Conservation (phyloP, 1,140 invertebrate species). For the Ditylenchus dipsaci region DNA sequence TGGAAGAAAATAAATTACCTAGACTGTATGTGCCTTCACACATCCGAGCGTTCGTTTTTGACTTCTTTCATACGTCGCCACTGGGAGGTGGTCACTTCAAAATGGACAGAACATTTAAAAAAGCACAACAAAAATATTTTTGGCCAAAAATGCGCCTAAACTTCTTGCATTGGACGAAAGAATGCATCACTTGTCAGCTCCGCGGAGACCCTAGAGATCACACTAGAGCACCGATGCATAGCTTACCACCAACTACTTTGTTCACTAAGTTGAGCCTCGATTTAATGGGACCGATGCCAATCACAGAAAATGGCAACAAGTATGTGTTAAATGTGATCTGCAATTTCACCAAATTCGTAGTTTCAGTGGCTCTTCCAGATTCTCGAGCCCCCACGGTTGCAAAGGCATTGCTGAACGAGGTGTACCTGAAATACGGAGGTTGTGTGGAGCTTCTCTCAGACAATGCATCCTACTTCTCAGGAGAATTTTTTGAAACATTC, state of each 20-base stretch:
- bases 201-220: conserved; percentile 3
- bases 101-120: conserved; percentile 12
- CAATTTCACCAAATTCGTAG: conserved; percentile 22
- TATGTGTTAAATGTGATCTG: conserved; percentile 23
- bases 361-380: conserved; percentile 19
- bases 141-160: conserved; percentile 22
- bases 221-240: conserved; percentile 2
- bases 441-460: conserved; percentile 13
- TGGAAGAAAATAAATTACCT: no score
- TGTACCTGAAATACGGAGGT: conserved; percentile 16
- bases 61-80: conserved; percentile 15
- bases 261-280: conserved; percentile 18
- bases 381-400: conserved; percentile 11
- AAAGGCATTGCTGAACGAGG: conserved; percentile 15
- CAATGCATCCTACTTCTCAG: conserved; percentile 17
- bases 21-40: conserved; percentile 8
- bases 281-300: conserved; percentile 13
- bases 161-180: background rate
- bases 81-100: conserved; percentile 16
- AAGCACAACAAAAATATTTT: conserved; percentile 10
- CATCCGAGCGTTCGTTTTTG: conserved; percentile 12
- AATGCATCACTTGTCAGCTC: conserved; percentile 21
- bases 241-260: background rate
- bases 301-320: conserved; percentile 9
- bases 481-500: conserved; percentile 20